Conservation (phyloP, 2,797 vertebrate species). For the Trachurus trachurus region DNA sequence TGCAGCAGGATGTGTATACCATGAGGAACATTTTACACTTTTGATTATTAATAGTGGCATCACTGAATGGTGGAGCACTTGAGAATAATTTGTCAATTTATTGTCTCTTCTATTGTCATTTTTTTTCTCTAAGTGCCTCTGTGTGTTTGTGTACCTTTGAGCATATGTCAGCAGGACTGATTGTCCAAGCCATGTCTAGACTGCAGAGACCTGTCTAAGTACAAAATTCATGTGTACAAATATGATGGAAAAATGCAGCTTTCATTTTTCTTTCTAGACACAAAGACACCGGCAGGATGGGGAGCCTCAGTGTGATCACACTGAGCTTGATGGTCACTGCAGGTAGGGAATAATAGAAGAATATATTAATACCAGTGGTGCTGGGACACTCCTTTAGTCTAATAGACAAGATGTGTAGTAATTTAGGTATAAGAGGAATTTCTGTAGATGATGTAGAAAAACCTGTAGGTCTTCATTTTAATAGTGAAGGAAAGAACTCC, state of each 20-base stretch:
- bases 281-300: slow-evolving; percentile 72
- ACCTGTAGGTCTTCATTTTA: slow-evolving; percentile 6
- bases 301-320: slow-evolving; percentile 53
- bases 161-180: neutral
- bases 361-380: neutral
- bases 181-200: neutral
- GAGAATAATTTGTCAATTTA: neutral
- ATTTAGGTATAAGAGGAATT: neutral
- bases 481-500: neutral
- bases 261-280: slow-evolving; percentile 59
- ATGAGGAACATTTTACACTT: neutral
- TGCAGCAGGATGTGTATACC: neutral
- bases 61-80: neutral
- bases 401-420: neutral
- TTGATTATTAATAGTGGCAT: neutral
- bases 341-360: slow-evolving; percentile 68
- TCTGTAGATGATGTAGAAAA: neutral
- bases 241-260: neutral
- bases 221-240: neutral
- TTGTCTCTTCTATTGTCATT: neutral
- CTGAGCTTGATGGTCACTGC: slow-evolving; percentile 77
- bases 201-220: neutral
- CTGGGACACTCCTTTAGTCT: neutral
- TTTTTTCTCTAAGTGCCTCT: too few relatives aligned
- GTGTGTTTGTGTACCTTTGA: neutral